Evolutionary conservation across 1,140 invertebrate genomes (phyloP).

Genomic region (Acyrthosiphon pisum): DNA sequence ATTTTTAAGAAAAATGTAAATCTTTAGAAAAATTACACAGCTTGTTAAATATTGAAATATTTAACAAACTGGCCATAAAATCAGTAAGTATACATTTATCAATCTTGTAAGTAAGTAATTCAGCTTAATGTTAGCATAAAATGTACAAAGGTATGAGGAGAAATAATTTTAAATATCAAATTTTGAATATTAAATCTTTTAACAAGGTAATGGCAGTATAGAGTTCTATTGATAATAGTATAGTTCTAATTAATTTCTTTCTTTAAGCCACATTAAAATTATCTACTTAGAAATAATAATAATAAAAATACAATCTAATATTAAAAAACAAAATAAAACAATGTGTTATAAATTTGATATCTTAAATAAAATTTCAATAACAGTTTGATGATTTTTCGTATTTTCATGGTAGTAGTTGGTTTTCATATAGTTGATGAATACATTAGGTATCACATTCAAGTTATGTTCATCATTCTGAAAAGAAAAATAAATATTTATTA

Average conservation of each 20-base stretch:
- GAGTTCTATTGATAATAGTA: neutral
- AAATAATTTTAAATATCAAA: neutral
- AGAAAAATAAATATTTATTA: neutral
- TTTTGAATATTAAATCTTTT: neutral
- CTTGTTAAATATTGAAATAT: neutral
- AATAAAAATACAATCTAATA: neutral
- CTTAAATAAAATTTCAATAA: neutral
- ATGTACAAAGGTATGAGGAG: neutral
- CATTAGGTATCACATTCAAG: neutral
- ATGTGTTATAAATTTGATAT: neutral
- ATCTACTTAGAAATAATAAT: neutral
- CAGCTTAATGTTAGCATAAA: neutral
- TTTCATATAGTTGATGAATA: neutral
- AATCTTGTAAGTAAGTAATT: neutral
- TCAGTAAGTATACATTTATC: neutral
- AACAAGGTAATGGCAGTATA: neutral
- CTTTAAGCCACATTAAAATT: neutral
- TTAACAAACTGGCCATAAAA: neutral
- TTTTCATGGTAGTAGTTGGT: neutral
- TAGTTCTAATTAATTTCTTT: neutral
- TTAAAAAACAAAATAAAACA: neutral
- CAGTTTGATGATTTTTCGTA: neutral
- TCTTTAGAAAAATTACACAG: neutral
- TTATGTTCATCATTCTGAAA: conserved; percentile 6
- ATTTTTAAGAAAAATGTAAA: neutral